Conservation (phyloP, 2,113 vertebrate genomes). For the Pangasianodon gigas region DNA sequence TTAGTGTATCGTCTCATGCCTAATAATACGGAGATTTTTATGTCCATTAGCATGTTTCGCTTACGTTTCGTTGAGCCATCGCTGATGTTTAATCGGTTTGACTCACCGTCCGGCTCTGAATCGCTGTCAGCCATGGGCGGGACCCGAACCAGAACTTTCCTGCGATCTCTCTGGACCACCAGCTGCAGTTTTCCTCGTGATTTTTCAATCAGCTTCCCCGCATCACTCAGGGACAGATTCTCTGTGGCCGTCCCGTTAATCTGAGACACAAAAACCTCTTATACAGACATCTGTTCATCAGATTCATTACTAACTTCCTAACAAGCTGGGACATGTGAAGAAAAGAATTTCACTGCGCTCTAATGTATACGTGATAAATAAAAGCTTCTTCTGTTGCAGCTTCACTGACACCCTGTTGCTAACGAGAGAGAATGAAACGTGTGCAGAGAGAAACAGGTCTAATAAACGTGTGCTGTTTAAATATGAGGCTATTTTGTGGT, state of each 20-base stretch:
- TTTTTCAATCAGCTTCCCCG: conserved; percentile 94
- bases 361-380: background rate
- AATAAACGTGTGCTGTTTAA: background rate
- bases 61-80: background rate
- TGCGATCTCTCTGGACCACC: conserved; percentile 87
- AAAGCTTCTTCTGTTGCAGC: background rate
- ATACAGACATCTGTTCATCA: background rate
- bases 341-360: background rate
- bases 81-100: conserved; percentile 18
- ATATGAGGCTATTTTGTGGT: background rate
- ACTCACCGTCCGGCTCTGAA: conserved; percentile 93
- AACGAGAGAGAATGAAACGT: background rate
- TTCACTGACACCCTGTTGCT: background rate
- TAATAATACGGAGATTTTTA: background rate
- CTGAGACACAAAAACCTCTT: conserved; percentile 64
- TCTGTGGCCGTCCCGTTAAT: conserved; percentile 97
- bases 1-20: background rate
- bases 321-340: background rate
- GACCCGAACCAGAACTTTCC: conserved; percentile 88
- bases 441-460: background rate
- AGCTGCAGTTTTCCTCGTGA: conserved; percentile 92
- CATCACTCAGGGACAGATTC: conserved; percentile 92
- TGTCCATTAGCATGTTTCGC: background rate
- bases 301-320: background rate
- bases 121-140: conserved; percentile 93